Evolutionary conservation across 2,797 vertebrate genomes (phyloP), one percentile per base, ranked within the genome.

Genomic region (Macropus fuliginosus): DNA sequence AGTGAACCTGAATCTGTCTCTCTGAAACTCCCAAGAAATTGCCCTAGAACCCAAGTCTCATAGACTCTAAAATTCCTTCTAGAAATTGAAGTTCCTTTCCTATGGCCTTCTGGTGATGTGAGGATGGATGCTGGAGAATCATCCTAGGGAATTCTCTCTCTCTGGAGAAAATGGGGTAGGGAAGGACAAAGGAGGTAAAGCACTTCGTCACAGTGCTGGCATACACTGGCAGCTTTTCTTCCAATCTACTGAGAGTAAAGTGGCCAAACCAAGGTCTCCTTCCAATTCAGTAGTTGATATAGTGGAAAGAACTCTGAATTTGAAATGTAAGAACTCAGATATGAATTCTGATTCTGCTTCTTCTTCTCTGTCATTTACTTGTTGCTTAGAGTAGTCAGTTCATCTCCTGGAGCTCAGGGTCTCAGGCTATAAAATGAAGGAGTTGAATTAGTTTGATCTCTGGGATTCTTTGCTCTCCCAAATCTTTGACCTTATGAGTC

Each of bases 281-380:
- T 81, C 11, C 5, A 87, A 87, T 50, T 87, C 9, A 50, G 9
- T 46, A 87, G 21, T 46, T 95, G 24, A 10, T 52, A 34, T 18
- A 10, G 27, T 94, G 5, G 93, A 95, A 55, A 56, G 11, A 81
- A 31, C 81, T 97, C 13, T 91, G 12, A 50, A 59, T 96, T 87
- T 59, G 96, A 34, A 87, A 81, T 94, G 52, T 21, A 94, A 54
- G 28, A 52, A 55, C 81, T n/a, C 95, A 89, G 31, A 34, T 93
- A 94, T 55, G 92, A 94, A 93, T 96, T 16, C 40, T 56, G 89
- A 56, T 16, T 40, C 40, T 94, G 16, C 18, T 94, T 0, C 93
- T 95, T 95, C 2, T 40, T 93, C 24, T 46, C 74, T 87, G 74
- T 87, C 74, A 87, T 40, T 66, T 31, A 89, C 50, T 55, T 94